Evolutionary conservation across 2,888 invertebrate species (phyloP), one percentile per base, ranked within the genome.

Genomic region (Sinelater perroti): DNA sequence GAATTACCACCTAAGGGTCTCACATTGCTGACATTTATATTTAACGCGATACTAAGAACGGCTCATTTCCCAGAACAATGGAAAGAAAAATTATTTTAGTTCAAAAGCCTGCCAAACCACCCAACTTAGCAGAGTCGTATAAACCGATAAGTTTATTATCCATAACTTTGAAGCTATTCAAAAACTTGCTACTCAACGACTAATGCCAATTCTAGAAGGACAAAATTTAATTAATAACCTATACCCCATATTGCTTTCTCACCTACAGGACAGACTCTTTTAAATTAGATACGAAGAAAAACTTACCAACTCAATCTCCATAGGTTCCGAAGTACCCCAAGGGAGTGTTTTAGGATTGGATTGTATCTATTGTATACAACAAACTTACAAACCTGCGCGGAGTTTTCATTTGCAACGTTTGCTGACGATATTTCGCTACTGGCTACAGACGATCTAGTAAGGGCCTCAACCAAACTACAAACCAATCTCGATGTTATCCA

Each of bases 351-450:
- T 56, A 36, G 47, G 28, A 51, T 51, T 35, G 26, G 26, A 35
- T 33, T 54, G 18, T 54, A 50, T 47, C 24, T 54, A 14, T 21
- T 53, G 21, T 51, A 30, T 14, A 53, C 54, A n/a, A 13, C 44
- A 44, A 28, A 45, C 30, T n/a, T 45, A 28, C 30, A 17, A 30
- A 45, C 16, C 30, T 16, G 5, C 10, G 42, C 4, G 40, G 10
- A 36, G n/a, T 26, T 36, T 17, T 54, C 56, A 10, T 57, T 56
- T 30, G 60, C 46, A 35, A 56, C 56, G 7, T 63, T 59, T 45
- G 57, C 50, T 24, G 55, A 60, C 35, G 62, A 62, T 46, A 63
- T 49, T 24, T 45, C 50, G 5, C 35, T 62, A 42, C 10, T 56
- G 33, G 24, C 47, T 16, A 26, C 26, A 26, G 18, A 38, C 18